phyloP scores from a whole-genome alignment of 2,797 vertebrate species.

The Sebastolobus altivelis region DNA sequence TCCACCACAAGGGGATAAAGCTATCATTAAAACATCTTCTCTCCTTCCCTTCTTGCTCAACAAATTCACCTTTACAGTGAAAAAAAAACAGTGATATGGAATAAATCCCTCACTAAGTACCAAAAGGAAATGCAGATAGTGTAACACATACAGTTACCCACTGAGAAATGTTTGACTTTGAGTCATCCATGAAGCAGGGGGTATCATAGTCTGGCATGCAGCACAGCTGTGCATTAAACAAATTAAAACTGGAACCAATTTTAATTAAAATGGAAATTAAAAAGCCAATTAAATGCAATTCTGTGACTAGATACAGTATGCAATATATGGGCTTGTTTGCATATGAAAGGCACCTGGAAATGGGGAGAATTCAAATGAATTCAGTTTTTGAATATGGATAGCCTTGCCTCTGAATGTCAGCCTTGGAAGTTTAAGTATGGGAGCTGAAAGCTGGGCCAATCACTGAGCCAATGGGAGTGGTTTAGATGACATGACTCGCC shows the following conservation, averaged over 20 bases:
- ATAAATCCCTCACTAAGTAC: constrained; percentile 9
- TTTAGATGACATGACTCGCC: constrained; percentile 18
- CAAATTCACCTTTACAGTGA: constrained; percentile 46
- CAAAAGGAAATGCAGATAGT: constrained; percentile 8
- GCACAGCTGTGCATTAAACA: constrained; percentile 34
- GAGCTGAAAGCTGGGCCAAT: constrained; percentile 18
- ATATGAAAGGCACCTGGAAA: constrained; percentile 38
- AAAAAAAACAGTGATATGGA: constrained; percentile 23
- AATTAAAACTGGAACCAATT: constrained; percentile 43
- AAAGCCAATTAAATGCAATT: constrained; percentile 26
- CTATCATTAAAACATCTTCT: constrained; percentile 73
- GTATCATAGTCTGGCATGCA: background rate
- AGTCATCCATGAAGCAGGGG: constrained; percentile 14
- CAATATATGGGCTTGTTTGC: constrained; percentile 18
- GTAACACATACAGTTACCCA: constrained; percentile 10
- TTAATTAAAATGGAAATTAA: constrained; percentile 45
- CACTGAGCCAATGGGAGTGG: constrained; percentile 26
- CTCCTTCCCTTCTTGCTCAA: constrained; percentile 16
- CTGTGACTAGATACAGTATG: constrained; percentile 23
- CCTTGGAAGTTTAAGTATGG: constrained; percentile 11
- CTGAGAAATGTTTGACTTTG: constrained; percentile 15
- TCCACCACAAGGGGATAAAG: constrained; percentile 51
- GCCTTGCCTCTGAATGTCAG: constrained; percentile 13
- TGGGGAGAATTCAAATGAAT: background rate
- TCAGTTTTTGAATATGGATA: background rate